Percentiles rank a stretch among this genome's conserved stretches.
phyloP scores from a whole-genome alignment of 2,113 vertebrate species.

The Petroica traversi region DNA sequence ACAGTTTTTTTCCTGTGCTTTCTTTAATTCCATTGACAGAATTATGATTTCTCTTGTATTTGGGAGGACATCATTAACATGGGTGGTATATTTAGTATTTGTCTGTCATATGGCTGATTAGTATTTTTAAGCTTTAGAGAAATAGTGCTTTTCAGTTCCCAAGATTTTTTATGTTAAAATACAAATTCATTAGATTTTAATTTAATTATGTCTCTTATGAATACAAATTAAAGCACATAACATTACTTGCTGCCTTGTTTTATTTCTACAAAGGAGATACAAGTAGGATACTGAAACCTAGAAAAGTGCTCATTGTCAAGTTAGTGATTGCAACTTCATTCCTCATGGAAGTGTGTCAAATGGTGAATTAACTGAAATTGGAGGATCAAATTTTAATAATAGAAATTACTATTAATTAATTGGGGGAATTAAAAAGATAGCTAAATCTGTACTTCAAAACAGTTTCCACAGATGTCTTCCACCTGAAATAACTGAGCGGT shows the following conservation, averaged over 20 bases:
- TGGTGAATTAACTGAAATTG: not conserved
- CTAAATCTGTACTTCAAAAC: not conserved
- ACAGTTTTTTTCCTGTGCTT: not conserved
- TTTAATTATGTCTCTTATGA: not conserved
- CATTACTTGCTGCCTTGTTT: not conserved
- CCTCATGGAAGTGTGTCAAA: not conserved
- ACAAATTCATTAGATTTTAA: not conserved
- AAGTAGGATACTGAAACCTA: not conserved
- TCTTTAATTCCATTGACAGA: not conserved
- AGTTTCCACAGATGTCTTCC: not conserved
- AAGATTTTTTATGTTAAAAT: not conserved
- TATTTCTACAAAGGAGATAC: not conserved
- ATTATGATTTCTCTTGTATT: not conserved
- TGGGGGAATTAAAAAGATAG: not conserved
- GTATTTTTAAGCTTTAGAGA: not conserved
- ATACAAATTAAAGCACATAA: not conserved
- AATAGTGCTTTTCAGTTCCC: not conserved
- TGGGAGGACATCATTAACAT: not conserved
- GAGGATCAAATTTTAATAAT: not conserved
- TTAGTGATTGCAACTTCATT: not conserved
- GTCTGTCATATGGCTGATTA: not conserved
- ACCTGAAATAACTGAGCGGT: not conserved
- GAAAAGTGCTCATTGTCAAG: not conserved
- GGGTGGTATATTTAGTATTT: not conserved
- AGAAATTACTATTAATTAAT: not conserved